phyloP scores from a whole-genome alignment of 30 jellyfish, hydroid and myxozoan genomes.

The Aurelia sp. region DNA sequence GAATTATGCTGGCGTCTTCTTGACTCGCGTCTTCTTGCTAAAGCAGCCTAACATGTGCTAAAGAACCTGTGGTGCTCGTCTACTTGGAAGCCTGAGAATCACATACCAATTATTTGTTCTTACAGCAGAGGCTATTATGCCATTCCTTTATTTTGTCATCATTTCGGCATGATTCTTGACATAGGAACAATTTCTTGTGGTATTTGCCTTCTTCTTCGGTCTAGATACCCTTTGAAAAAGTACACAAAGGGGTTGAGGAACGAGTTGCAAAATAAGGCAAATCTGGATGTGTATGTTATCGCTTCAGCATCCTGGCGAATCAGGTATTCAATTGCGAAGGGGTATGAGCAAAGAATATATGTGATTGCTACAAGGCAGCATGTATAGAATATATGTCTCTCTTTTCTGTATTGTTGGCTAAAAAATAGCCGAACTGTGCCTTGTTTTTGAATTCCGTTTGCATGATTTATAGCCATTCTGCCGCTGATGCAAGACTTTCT shows the following conservation, averaged over 20 bases:
- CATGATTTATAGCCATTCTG: background rate
- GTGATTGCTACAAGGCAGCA: conserved; percentile 42
- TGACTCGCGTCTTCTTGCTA: too few relatives aligned
- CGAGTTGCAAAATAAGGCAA: conserved; percentile 31
- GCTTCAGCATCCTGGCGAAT: background rate
- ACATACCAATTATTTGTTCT: too few relatives aligned
- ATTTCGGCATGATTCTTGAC: background rate
- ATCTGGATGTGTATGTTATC: background rate
- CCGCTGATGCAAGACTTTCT: background rate
- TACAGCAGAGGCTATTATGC: background rate
- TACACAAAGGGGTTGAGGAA: conserved; percentile 45
- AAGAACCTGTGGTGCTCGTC: too few relatives aligned
- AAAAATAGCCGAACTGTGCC: background rate
- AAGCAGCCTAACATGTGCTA: too few relatives aligned
- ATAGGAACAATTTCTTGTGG: background rate
- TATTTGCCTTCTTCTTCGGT: background rate
- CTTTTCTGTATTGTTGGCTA: conserved; percentile 8
- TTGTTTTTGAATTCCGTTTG: background rate
- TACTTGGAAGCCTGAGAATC: too few relatives aligned
- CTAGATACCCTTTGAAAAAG: conserved; percentile 49
- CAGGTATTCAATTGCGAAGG: conserved; percentile 40
- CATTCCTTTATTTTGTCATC: background rate
- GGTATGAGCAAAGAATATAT: conserved; percentile 44
- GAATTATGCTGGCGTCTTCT: too few relatives aligned
- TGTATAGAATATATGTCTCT: conserved; percentile 38